Conservation (phyloP, 2,888 invertebrate genomes). For the Dryomyza anilis region DNA sequence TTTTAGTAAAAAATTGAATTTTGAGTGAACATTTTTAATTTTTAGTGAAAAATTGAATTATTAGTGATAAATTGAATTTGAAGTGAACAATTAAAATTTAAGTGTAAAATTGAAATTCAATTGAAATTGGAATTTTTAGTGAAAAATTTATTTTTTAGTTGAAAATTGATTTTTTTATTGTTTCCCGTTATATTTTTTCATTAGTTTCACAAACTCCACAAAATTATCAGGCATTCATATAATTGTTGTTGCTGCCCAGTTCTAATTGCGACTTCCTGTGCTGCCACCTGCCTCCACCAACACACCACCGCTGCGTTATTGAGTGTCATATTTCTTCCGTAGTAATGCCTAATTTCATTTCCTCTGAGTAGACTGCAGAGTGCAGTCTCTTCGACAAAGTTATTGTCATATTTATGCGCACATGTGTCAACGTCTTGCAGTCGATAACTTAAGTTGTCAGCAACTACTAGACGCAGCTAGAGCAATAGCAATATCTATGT, state of each 20-base stretch:
- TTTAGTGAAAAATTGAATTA: too few relatives aligned
- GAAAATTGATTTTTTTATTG: too few relatives aligned
- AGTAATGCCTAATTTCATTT: constrained; percentile 6
- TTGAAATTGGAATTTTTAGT: too few relatives aligned
- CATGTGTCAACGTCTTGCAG: constrained; percentile 1
- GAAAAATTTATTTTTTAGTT: too few relatives aligned
- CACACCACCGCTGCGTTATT: neutral
- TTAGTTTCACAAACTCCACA: neutral
- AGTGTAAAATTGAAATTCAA: too few relatives aligned
- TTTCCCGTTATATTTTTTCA: neutral
- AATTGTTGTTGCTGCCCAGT: neutral
- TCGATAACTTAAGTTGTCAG: neutral
- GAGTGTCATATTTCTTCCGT: constrained; percentile 5
- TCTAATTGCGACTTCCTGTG: neutral
- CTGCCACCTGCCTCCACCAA: neutral
- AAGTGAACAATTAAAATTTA: too few relatives aligned
- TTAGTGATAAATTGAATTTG: too few relatives aligned
- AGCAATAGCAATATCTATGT: neutral
- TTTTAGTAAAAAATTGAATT: too few relatives aligned
- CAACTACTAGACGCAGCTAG: neutral
- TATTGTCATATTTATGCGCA: neutral
- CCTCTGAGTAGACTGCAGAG: too few relatives aligned
- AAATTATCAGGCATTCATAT: neutral
- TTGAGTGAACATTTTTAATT: too few relatives aligned
- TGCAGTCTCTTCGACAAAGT: too few relatives aligned